Evolutionary conservation across 2,888 invertebrate genomes (phyloP).

Genomic region (Lasioglossum pauxillum): DNA sequence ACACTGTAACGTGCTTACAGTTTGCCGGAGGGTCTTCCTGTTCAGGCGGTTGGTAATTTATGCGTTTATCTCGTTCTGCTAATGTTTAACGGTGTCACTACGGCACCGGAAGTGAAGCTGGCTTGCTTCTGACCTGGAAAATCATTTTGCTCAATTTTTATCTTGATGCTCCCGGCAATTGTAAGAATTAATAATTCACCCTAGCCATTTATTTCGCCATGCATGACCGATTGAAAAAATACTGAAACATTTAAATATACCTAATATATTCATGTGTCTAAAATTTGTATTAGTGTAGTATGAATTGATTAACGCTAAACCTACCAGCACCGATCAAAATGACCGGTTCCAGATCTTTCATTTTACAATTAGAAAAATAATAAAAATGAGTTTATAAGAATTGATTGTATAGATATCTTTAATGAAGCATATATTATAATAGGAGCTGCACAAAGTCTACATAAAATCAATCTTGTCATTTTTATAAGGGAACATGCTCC

Average conservation of each 20-base stretch:
- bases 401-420: no score
- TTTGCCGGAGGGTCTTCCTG: slow-evolving; percentile 67
- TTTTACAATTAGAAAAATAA: no score
- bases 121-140: neutral
- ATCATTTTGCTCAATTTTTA: neutral
- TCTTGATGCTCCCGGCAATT: neutral
- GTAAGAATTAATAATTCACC: neutral
- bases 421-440: no score
- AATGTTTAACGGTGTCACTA: slow-evolving; percentile 71
- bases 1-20: slow-evolving; percentile 47
- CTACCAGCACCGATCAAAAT: no score
- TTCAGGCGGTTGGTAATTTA: slow-evolving; percentile 76
- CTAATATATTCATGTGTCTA: neutral
- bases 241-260: neutral
- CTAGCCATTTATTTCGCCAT: neutral
- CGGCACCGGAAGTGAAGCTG: neutral
- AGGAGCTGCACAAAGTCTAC: no score
- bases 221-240: neutral
- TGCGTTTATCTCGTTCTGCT: slow-evolving; percentile 78
- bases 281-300: neutral
- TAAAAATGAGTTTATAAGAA: no score
- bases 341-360: no score
- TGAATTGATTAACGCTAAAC: no score
- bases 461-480: no score
- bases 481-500: no score